Percentiles rank a stretch among this genome's conserved stretches.
Evolutionary conservation across 2,113 vertebrate genomes (phyloP).

Genomic region (Nycticorax nycticorax): DNA sequence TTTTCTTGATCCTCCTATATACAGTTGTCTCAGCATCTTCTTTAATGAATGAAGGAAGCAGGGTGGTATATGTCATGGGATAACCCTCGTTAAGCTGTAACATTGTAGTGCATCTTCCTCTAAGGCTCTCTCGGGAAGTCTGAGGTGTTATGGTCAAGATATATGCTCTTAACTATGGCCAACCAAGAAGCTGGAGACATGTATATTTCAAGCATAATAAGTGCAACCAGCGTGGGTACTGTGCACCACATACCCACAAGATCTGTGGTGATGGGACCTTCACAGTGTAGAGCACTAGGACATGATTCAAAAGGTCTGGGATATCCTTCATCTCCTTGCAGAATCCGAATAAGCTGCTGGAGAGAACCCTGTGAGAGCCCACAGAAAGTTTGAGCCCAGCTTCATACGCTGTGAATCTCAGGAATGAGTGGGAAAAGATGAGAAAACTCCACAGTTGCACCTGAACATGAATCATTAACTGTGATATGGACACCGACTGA

Average conservation of each 20-base stretch:
- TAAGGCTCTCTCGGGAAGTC: not conserved
- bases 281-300: not conserved
- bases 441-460: not conserved
- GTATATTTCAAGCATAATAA: not conserved
- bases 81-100: not conserved
- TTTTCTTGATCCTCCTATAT: not conserved
- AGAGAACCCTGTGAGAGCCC: not conserved
- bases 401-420: not conserved
- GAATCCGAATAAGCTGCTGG: not conserved
- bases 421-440: not conserved
- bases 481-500: not conserved
- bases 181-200: not conserved
- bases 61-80: rapidly evolving
- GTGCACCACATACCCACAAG: not conserved
- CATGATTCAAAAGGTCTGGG: not conserved
- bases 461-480: not conserved
- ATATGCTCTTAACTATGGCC: not conserved
- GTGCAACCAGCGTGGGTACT: not conserved
- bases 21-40: not conserved
- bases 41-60: not conserved
- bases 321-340: not conserved
- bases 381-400: not conserved
- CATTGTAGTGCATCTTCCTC: not conserved
- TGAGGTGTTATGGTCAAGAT: not conserved
- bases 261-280: not conserved